Evolutionary conservation across 2,797 vertebrate genomes (phyloP).

Genomic region (Acanthis flammea): DNA sequence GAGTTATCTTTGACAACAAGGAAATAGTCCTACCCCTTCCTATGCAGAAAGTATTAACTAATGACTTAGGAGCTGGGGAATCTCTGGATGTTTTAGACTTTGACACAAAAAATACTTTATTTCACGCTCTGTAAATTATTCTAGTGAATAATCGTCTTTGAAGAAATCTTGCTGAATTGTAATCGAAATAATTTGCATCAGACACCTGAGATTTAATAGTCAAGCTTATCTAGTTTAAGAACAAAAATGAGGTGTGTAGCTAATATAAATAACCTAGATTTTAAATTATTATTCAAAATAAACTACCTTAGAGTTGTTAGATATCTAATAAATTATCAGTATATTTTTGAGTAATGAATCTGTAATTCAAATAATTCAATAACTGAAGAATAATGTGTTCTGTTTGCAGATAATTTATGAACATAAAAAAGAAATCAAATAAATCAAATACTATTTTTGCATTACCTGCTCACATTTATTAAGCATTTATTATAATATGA

Average conservation of each 20-base stretch:
- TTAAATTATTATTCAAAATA: constrained; percentile 37
- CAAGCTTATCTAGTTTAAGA: constrained; percentile 10
- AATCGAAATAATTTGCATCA: constrained; percentile 39
- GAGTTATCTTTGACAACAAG: background rate
- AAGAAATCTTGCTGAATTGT: background rate
- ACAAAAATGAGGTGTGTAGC: background rate
- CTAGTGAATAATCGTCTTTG: background rate
- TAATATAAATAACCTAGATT: constrained; percentile 25
- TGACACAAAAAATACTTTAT: background rate
- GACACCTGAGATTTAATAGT: constrained; percentile 23
- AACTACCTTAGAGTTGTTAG: background rate
- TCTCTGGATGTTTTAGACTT: background rate
- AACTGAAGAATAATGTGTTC: constrained; percentile 10
- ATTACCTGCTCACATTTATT: background rate
- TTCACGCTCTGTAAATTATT: background rate
- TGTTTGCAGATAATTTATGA: constrained; percentile 12
- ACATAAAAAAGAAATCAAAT: background rate
- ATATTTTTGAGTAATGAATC: constrained; percentile 20
- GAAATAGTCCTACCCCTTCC: background rate
- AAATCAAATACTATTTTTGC: constrained; percentile 8
- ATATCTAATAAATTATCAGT: background rate
- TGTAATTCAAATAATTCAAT: constrained; percentile 41
- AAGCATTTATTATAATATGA: constrained; percentile 4
- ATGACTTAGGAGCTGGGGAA: background rate
- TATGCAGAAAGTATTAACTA: background rate